phyloP scores from a whole-genome alignment of 1,140 invertebrate species.

The Euura lappo region DNA sequence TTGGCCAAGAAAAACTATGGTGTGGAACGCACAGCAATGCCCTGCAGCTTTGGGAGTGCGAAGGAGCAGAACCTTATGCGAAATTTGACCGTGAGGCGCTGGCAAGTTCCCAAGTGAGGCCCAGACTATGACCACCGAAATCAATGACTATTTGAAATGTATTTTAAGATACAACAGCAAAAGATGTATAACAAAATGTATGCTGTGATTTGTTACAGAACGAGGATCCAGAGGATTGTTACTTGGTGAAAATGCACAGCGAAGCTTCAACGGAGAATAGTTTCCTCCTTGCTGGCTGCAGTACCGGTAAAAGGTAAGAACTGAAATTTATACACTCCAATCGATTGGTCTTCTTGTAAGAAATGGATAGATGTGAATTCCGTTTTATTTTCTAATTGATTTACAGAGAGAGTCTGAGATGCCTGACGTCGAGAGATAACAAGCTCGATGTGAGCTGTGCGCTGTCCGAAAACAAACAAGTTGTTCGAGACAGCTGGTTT shows the following conservation, averaged over 20 bases:
- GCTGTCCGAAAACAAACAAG: conserved; percentile 69
- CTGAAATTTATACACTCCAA: too few species aligned
- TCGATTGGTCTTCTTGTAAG: conserved; percentile 15
- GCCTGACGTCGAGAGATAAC: conserved; percentile 61
- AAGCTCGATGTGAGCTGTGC: conserved; percentile 62
- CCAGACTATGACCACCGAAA: conserved; percentile 8
- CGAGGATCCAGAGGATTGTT: conserved; percentile 68
- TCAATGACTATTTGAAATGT: conserved; percentile 15
- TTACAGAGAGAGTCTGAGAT: conserved; percentile 63
- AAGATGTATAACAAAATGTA: not conserved
- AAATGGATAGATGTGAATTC: conserved; percentile 26
- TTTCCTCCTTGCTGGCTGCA: conserved; percentile 69
- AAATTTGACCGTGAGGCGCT: conserved; percentile 63
- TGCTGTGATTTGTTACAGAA: conserved; percentile 54
- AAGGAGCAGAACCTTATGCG: conserved; percentile 64
- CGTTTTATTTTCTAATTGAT: conserved; percentile 29
- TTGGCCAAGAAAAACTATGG: conserved; percentile 62
- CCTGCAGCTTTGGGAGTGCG: conserved; percentile 74
- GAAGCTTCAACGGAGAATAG: conserved; percentile 40
- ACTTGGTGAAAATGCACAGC: conserved; percentile 64
- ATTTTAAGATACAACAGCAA: not conserved
- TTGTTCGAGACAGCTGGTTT: conserved; percentile 69
- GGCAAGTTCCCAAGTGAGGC: conserved; percentile 32
- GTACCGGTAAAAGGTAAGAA: conserved; percentile 62
- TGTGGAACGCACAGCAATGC: conserved; percentile 76